Evolutionary conservation across 2,113 vertebrate genomes (phyloP), one percentile per base, ranked within the genome.

Genomic region (Poeciliopsis turrubarensis): DNA sequence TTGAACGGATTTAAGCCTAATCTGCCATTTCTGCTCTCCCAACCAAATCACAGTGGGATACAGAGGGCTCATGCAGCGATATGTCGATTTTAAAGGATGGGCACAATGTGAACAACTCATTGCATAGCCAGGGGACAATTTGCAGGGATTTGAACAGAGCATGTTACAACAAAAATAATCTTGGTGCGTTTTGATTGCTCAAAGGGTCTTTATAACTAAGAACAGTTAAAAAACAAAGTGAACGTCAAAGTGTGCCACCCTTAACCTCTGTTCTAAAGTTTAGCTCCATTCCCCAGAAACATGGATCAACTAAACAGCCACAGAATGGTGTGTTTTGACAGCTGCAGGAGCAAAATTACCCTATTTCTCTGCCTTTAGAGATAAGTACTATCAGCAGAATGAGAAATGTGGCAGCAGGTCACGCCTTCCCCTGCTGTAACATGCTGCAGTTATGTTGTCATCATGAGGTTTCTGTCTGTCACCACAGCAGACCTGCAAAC

Each of bases 1-100:
- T 94, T 90, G 65, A 80, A 31, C 25, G 78, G 91, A 91, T 91
- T 92, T 90, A 86, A 78, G 72, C 82, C 87, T 92, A 91, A 93
- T 94, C 91, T 94, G 82, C 80, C 87, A 92, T 92, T 90, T 90
- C 86, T 86, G 81, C 72, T 92, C 83, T 89, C 86, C 83, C 83
- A 89, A 93, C 91, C 79, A 89, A 92, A 94, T 90, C 89, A 86
- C 89, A 92, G 86, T 77, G 70, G 81, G 85, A 88, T 79, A 88
- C 82, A 89, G 89, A 89, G 77, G 72, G 81, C 57, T 79, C 79
- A 77, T 83, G 77, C 72, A 91, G 79, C 65, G 82, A 91, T 87
- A 90, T 81, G 70, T 84, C 79, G 57, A 77, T 82, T 90, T 79
- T 12, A 66, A 70, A 89, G 37, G 68, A 79, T 57, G 77, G 71